Evolutionary conservation across 2,113 vertebrate genomes (phyloP).

Genomic region (Amazona guildingii): DNA sequence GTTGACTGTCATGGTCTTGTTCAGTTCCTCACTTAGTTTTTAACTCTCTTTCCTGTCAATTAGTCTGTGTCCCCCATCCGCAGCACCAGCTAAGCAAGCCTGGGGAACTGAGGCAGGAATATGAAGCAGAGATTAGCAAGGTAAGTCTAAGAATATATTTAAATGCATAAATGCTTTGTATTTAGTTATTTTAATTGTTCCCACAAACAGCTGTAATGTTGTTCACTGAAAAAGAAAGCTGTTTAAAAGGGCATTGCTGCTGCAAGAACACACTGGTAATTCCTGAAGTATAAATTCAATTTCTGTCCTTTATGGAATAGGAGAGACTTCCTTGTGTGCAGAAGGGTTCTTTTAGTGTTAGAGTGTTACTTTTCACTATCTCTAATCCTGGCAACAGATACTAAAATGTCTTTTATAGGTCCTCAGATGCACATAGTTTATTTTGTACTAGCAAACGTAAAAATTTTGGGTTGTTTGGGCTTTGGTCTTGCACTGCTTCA

Average conservation of each 20-base stretch:
- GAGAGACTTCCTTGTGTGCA: neutral
- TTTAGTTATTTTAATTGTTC: neutral
- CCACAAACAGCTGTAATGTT: neutral
- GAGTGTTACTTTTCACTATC: neutral
- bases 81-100: slow-evolving; percentile 75
- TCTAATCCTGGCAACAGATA: neutral
- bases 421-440: neutral
- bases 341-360: neutral
- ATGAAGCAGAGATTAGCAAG: slow-evolving; percentile 82
- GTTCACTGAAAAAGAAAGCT: neutral
- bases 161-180: neutral
- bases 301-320: neutral
- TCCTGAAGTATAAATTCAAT: neutral
- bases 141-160: slow-evolving; percentile 45
- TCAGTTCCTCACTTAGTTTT: neutral
- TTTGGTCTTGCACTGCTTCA: neutral
- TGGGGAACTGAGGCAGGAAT: slow-evolving; percentile 80
- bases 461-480: neutral
- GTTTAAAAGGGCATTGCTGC: neutral
- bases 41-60: neutral
- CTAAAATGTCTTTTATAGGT: neutral
- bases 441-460: neutral
- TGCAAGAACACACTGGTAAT: neutral
- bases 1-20: neutral
- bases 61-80: slow-evolving; percentile 63